phyloP scores from a whole-genome alignment of 1,140 invertebrate genomes.

The Drepana arcuata region DNA sequence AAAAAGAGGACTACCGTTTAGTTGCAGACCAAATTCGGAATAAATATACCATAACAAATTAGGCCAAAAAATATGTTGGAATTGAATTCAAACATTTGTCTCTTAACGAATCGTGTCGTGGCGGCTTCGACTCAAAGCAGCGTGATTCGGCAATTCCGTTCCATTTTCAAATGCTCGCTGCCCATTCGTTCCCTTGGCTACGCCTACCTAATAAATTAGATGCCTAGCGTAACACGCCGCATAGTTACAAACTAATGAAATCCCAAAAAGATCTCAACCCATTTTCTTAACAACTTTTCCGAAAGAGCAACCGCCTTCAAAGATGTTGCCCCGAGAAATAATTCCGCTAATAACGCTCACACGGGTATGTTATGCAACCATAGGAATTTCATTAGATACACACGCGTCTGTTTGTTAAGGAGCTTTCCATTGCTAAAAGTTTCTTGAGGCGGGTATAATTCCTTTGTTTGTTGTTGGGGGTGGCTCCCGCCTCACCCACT shows the following conservation, averaged over 20 bases:
- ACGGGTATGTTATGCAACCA: constrained; percentile 69
- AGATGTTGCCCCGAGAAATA: constrained; percentile 66
- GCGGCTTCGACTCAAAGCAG: constrained; percentile 55
- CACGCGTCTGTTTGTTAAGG: constrained; percentile 71
- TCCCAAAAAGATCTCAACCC: constrained; percentile 66
- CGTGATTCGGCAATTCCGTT: constrained; percentile 65
- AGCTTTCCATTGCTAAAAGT: constrained; percentile 72
- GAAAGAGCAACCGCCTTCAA: constrained; percentile 67
- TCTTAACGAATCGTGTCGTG: constrained; percentile 68
- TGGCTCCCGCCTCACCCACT: constrained; percentile 56
- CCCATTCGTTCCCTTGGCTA: constrained; percentile 66
- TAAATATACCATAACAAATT: constrained; percentile 61
- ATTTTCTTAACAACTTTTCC: constrained; percentile 71
- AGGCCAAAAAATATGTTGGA: constrained; percentile 47
- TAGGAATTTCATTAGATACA: constrained; percentile 73
- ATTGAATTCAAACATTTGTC: constrained; percentile 70
- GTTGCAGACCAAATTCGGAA: constrained; percentile 35
- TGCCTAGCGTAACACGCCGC: constrained; percentile 56
- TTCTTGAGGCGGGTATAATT: constrained; percentile 72
- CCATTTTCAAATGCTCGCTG: constrained; percentile 64
- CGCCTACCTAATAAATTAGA: constrained; percentile 68
- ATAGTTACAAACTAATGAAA: constrained; percentile 70
- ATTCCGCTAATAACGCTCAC: constrained; percentile 67
- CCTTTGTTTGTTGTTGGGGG: constrained; percentile 67
- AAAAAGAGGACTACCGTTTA: constrained; percentile 38